Conservation (phyloP, 2,888 invertebrate genomes). For the Deroplatys truncata region DNA sequence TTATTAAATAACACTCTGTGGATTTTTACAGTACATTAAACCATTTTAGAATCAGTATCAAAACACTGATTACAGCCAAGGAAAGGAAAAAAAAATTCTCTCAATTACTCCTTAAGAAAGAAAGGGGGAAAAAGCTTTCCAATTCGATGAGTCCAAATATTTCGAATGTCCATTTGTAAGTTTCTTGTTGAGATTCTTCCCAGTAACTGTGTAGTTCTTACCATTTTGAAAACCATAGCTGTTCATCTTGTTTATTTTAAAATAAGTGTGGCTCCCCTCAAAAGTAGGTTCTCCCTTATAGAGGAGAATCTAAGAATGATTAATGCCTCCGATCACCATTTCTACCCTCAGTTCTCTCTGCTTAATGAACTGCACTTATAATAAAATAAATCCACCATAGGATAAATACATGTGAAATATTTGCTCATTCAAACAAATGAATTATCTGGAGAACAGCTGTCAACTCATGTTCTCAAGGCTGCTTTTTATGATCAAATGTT, state of each 20-base stretch:
- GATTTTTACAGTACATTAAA: slow-evolving; percentile 22
- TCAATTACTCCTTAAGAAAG: neutral
- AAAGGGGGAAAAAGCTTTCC: neutral
- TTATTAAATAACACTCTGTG: slow-evolving; percentile 10
- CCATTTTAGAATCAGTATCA: slow-evolving; percentile 10
- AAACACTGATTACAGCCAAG: neutral
- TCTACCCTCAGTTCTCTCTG: neutral
- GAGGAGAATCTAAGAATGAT: neutral
- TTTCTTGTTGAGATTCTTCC: slow-evolving; percentile 7
- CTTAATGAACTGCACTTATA: neutral
- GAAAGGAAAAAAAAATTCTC: neutral
- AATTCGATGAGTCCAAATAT: slow-evolving; percentile 3
- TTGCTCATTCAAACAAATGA: slow-evolving; percentile 9
- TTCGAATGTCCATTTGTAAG: slow-evolving; percentile 6
- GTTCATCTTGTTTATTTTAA: slow-evolving; percentile 4
- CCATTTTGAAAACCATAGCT: slow-evolving; percentile 7
- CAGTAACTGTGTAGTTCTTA: slow-evolving; percentile 10
- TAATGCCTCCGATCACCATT: neutral
- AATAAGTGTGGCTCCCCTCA: neutral
- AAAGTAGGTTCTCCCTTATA: neutral
- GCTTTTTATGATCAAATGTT: slow-evolving; percentile 8
- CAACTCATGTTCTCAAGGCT: neutral
- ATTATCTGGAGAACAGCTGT: neutral
- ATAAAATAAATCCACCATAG: neutral
- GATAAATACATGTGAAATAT: slow-evolving; percentile 6